Base-by-base conservation (phyloP, 2,888 invertebrate species). In the Augiades crinisus region DNA sequence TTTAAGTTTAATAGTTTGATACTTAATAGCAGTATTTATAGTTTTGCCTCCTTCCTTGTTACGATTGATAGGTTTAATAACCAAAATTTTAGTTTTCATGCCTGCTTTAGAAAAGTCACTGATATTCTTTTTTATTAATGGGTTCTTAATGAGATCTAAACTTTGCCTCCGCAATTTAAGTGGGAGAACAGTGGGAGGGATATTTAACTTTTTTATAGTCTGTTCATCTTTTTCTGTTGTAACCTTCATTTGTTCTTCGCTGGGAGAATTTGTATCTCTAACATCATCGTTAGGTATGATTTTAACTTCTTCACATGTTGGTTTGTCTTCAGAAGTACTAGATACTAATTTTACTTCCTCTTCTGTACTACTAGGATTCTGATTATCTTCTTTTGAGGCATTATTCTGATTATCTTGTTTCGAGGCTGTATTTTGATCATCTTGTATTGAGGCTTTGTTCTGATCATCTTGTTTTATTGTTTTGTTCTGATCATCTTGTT, bases 1-100 rank as follows among this genome's bases (percentile, higher is more conserved):
- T 63, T 86, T 62, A 93, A 98, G 81, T 96, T 98, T 90, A 93
- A 97, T 73, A 92, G 85, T 88, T 70, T 86, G 86, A 57, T 82
- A 85, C 65, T 86, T 86, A 8, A 87, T 61, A 14, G 85, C 70
- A 1, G 72, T 59, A 31, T 73, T 79, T 10, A 75, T 55, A 21
- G 71, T 53, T 54, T 71, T 65, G 13, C 62, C 60, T 2, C 79
- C 78, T 60, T 83, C 86, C 21, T 78, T 77, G 47, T 75, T 81
- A 58, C 83, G 72, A 55, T 83, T 80, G 12, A 88, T 81, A 33
- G 87, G 87, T 67, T 89, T 89, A 27, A 89, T 88, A 8, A 89
- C 81, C 54, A 89, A 67, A 61, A 89, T 85, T 72, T 89, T 88
- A 2, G 88, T 87, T 71, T 84, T 88, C 78, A 86, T 79, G 24